phyloP scores from a whole-genome alignment of 2,797 vertebrate genomes.

The Chloroceryle amazona region DNA sequence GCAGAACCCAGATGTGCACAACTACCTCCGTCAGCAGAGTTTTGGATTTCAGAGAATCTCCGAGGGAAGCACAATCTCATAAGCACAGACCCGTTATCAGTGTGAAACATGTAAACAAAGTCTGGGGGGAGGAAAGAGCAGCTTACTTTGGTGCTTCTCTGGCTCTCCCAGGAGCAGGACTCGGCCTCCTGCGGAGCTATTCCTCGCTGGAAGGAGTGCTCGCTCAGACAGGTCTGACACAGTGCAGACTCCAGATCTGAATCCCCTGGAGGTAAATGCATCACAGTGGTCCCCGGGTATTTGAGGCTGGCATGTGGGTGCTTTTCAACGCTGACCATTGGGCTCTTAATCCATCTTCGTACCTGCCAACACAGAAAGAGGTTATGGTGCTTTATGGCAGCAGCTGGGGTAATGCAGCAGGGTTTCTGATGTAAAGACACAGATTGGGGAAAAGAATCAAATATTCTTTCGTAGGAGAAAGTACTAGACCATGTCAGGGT shows the following conservation, averaged over 20 bases:
- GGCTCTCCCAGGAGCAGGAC: slow-evolving; percentile 79
- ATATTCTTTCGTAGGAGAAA: not conserved
- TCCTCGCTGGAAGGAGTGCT: slow-evolving; percentile 74
- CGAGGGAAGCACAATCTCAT: rapidly evolving
- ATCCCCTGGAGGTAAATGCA: slow-evolving; percentile 82
- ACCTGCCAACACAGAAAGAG: slow-evolving; percentile 81
- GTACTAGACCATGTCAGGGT: not conserved
- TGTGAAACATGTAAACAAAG: not conserved
- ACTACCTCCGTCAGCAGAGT: not conserved
- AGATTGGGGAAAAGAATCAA: not conserved
- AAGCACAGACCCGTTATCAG: not conserved
- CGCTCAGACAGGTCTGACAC: slow-evolving; percentile 79
- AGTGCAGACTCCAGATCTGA: slow-evolving; percentile 81
- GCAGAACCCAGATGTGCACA: not conserved
- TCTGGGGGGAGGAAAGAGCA: not conserved
- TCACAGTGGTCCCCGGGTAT: slow-evolving; percentile 83
- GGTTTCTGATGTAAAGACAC: not conserved
- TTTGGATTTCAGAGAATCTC: not conserved
- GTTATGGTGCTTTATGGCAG: not conserved
- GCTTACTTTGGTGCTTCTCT: slow-evolving; percentile 80
- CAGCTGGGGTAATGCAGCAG: not conserved
- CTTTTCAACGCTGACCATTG: slow-evolving; percentile 91
- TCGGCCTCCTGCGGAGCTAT: slow-evolving; percentile 70
- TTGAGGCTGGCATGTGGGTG: slow-evolving; percentile 85
- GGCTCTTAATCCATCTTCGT: slow-evolving; percentile 94